Conservation (phyloP, 53 echinoderm and acorn worm genomes). For the Arbacia lixula region DNA sequence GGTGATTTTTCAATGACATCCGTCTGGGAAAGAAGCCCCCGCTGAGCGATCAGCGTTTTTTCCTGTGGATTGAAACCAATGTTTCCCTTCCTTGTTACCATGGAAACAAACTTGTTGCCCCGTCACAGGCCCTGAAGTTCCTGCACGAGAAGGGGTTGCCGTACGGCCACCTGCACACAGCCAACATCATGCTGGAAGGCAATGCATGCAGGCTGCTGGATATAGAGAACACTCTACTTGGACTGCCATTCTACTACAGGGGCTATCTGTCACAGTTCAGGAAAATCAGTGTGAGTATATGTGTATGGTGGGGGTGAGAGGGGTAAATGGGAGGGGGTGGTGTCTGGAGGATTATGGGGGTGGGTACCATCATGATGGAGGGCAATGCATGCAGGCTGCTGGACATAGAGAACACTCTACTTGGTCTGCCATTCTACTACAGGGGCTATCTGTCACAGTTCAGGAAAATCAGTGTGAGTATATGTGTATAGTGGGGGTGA, state of each 20-base stretch:
- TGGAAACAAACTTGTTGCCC: neutral
- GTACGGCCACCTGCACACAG: conserved; percentile 93
- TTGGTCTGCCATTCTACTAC: conserved; percentile 90
- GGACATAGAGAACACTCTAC: conserved; percentile 90
- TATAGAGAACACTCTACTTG: conserved; percentile 90
- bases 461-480: conserved; percentile 96
- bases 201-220: conserved; percentile 88
- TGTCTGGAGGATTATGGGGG: too few relatives aligned
- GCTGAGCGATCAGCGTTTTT: too few relatives aligned
- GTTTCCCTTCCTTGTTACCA: neutral
- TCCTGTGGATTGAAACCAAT: too few relatives aligned
- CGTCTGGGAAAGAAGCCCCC: too few relatives aligned
- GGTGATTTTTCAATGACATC: too few relatives aligned
- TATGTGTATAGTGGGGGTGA: too few relatives aligned
- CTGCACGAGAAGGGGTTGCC: conserved; percentile 95
- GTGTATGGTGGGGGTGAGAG: too few relatives aligned
- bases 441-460: conserved; percentile 79
- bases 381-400: conserved; percentile 88
- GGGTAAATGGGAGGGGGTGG: too few relatives aligned
- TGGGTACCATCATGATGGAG: conserved; percentile 90
- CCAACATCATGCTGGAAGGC: conserved; percentile 93
- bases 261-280: conserved; percentile 83
- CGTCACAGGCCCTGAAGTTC: conserved; percentile 79
- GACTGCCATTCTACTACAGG: conserved; percentile 86
- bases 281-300: conserved; percentile 93